phyloP scores from a whole-genome alignment of 2,888 invertebrate species.

The Cheilosia variabilis region DNA sequence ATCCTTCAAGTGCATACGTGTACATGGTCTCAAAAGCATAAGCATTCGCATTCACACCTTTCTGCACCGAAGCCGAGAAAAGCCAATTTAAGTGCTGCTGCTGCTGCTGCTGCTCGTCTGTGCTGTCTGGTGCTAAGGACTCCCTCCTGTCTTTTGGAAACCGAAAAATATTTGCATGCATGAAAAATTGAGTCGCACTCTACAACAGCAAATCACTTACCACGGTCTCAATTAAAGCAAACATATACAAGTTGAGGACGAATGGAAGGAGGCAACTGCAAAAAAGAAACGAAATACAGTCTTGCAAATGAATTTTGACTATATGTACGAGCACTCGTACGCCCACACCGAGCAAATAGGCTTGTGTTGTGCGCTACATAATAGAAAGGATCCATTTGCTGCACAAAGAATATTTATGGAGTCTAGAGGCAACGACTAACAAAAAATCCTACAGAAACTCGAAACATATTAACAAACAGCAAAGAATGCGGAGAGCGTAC shows the following conservation, averaged over 20 bases:
- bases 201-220: conserved; percentile 66
- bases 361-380: conserved; percentile 38
- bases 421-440: conserved; percentile 7
- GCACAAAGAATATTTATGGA: conserved; percentile 70
- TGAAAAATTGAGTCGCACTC: conserved; percentile 56
- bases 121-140: neutral
- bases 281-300: conserved; percentile 25
- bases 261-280: conserved; percentile 15
- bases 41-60: conserved; percentile 71
- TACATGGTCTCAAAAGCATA: conserved; percentile 39
- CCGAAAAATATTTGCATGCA: conserved; percentile 50
- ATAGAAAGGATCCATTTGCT: conserved; percentile 71
- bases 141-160: conserved; percentile 26
- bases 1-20: conserved; percentile 69
- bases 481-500: conserved; percentile 60
- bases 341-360: conserved; percentile 68
- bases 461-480: conserved; percentile 73
- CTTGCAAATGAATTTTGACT: conserved; percentile 73
- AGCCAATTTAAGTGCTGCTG: conserved; percentile 68
- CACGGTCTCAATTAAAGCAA: conserved; percentile 69
- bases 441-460: conserved; percentile 55
- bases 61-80: conserved; percentile 52
- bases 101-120: conserved; percentile 42
- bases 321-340: conserved; percentile 6
- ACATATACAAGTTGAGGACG: conserved; percentile 40